Evolutionary conservation across 2,888 invertebrate species (phyloP), one percentile per base, ranked within the genome.

Genomic region (Bimastos eiseni): DNA sequence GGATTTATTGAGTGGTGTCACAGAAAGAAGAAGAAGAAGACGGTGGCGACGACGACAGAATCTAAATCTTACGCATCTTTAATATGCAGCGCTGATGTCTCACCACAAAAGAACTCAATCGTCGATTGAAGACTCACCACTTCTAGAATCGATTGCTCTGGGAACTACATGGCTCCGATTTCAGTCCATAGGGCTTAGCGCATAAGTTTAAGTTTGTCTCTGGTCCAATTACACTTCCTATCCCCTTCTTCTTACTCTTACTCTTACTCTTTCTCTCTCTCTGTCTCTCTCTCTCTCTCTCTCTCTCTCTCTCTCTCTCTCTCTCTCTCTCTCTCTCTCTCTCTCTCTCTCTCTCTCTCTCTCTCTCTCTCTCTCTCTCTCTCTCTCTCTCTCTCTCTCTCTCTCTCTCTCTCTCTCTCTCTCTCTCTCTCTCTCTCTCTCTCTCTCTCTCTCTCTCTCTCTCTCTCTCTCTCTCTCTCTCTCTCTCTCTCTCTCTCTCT

Each of bases 281-380:
- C 41, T 83, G 86, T 90, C 90, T 38, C 88, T 90, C 88, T 83
- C 90, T 90, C 33, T 86, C 70, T 89, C 55, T n/a, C 37, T 90
- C 36, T 44, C 86, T 86, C 33, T 38, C 55, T 55, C 34, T 49
- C 30, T 89, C 89, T 88, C 83, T 88, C 36, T 30, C 70, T 38
- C 38, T 38, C 6, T 13, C 86, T 36, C 70, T 49, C 44, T 44
- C 44, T 44, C 17, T 44, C 44, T 44, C 17, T 44, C 15, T 44
- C 3, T 44, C 19, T 44, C 2, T 44, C 44, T 44, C 2, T 19
- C 19, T 44, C 17, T 44, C 15, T 38, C 38, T 38, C 41, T 41
- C 84, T 36, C 83, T 83, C n/a, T n/a, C 36, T 83, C 90, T 30
- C 36, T 34, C 83, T 90, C 90, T 37, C 90, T 83, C 90, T 83